Evolutionary conservation across 2,113 vertebrate species (phyloP).

Genomic region (Pitta sordida): DNA sequence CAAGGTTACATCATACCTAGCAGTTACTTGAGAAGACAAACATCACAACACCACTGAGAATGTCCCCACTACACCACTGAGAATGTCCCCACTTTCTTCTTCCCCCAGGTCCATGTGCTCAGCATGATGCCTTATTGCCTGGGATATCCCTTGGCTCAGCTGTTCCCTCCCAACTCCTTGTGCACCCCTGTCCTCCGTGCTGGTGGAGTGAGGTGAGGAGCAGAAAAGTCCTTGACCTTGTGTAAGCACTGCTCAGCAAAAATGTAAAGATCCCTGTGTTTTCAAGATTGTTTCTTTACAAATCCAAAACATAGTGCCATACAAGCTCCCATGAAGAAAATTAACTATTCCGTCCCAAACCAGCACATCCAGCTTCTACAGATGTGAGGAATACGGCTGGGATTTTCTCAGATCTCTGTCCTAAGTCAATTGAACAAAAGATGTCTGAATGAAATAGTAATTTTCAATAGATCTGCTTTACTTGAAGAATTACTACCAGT

Average conservation of each 20-base stretch:
- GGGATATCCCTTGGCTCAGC: neutral
- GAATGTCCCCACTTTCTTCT: neutral
- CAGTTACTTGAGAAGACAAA: neutral
- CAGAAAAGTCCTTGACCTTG: neutral
- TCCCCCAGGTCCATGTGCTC: neutral
- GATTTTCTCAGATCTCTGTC: neutral
- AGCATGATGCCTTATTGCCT: neutral
- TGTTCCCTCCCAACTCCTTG: neutral
- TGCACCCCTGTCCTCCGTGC: neutral
- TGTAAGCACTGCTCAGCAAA: neutral
- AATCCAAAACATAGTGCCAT: neutral
- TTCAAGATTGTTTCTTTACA: neutral
- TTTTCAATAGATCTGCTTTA: neutral
- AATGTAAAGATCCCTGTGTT: neutral
- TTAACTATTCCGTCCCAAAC: neutral
- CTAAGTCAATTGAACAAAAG: neutral
- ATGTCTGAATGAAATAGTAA: neutral
- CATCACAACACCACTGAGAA: too few species aligned
- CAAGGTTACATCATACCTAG: neutral
- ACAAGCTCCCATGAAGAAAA: neutral
- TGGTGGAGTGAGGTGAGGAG: neutral
- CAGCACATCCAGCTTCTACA: neutral
- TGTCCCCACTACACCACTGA: too few species aligned
- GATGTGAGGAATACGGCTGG: neutral
- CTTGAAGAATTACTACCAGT: neutral